phyloP scores from a whole-genome alignment of 2,797 vertebrate species.

The Chelon labrosus region DNA sequence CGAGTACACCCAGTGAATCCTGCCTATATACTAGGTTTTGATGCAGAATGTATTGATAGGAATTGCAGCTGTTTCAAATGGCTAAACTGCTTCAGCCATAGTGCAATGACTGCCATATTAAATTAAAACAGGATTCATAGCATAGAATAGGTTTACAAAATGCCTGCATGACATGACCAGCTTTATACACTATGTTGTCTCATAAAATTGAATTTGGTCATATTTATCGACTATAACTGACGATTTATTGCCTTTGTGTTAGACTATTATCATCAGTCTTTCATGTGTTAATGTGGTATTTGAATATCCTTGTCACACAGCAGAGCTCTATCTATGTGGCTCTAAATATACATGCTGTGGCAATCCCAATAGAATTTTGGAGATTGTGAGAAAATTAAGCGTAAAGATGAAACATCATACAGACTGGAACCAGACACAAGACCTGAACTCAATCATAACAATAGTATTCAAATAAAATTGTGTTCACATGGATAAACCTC shows the following conservation, averaged over 20 bases:
- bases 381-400: not conserved
- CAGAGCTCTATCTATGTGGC: not conserved
- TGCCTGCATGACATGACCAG: not conserved
- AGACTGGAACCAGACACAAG: not conserved
- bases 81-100: no score
- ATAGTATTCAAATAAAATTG: no score
- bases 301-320: not conserved
- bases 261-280: not conserved
- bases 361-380: not conserved
- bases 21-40: no score
- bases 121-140: not conserved
- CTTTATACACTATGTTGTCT: not conserved
- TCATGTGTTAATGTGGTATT: constrained; percentile 7
- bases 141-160: not conserved
- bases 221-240: not conserved
- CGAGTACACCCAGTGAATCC: not conserved
- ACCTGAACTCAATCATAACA: not conserved
- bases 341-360: not conserved
- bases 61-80: no score
- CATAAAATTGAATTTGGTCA: not conserved
- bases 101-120: not conserved
- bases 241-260: not conserved
- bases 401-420: not conserved
- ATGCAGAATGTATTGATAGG: no score
- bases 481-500: no score